Percentiles rank a stretch among this genome's conserved stretches.
Conservation (phyloP, 1,140 invertebrate genomes). For the Propsilocerus akamusi region DNA sequence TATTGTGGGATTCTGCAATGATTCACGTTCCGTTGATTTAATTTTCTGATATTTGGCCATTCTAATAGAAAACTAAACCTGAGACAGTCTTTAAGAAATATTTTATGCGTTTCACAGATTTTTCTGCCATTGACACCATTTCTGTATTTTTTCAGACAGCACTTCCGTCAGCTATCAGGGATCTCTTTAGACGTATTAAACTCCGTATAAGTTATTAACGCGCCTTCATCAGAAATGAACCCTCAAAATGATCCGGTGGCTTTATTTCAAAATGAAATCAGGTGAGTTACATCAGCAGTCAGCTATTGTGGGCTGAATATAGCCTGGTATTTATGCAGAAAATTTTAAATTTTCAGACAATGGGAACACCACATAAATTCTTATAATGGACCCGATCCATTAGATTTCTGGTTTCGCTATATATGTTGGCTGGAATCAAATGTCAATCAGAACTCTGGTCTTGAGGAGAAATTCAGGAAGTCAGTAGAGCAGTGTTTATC, state of each 20-base stretch:
- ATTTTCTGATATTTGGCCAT: too few relatives aligned
- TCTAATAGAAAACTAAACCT: too few relatives aligned
- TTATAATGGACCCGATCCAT: conserved; percentile 69
- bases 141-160: too few relatives aligned
- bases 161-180: too few relatives aligned
- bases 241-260: background rate
- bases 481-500: conserved; percentile 62
- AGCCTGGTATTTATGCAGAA: background rate
- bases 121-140: too few relatives aligned
- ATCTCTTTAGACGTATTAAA: too few relatives aligned
- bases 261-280: background rate
- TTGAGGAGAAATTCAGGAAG: conserved; percentile 53
- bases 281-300: background rate
- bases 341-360: conserved; percentile 30
- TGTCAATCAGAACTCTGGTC: conserved; percentile 65
- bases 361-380: conserved; percentile 65
- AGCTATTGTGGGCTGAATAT: background rate
- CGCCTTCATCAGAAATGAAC: background rate
- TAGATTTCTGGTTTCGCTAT: conserved; percentile 76
- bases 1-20: too few relatives aligned
- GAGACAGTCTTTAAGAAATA: too few relatives aligned
- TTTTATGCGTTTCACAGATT: too few relatives aligned
- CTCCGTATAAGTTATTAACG: too few relatives aligned
- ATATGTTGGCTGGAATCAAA: conserved; percentile 81
- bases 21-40: too few relatives aligned